Evolutionary conservation across 2,797 vertebrate genomes (phyloP), one percentile per base, ranked within the genome.

Genomic region (Syndactyla subalaris): DNA sequence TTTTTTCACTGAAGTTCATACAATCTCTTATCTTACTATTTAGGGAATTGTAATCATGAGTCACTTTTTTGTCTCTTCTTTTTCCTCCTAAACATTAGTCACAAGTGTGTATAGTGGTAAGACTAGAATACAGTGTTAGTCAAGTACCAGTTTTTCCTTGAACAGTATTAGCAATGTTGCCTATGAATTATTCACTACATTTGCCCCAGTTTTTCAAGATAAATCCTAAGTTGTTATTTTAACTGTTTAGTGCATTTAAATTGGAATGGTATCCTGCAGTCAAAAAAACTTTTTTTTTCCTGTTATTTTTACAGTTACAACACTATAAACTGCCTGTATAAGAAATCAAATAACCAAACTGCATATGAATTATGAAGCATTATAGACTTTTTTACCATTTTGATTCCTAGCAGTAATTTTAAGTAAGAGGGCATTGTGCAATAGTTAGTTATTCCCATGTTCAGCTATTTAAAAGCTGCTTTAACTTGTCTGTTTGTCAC

Each of bases 381-480:
- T 97, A 96, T 96, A 96, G 96, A 88, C 90, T 67, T 87, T 96
- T 96, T 92, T 96, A 97, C 95, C 96, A 71, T 96, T 55, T 96
- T 92, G 86, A 97, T 97, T 98, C 95, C 96, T 98, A 98, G 97
- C 97, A 95, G 98, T 98, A 98, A 97, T 96, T 98, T 98, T 98
- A 98, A 90, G 83, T 95, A 91, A 97, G 97, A 98, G 98, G 98
- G 98, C 98, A 98, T 98, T 97, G 98, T 98, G 98, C 98, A 98
- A 98, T 98, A 98, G 98, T 97, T 98, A 98, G 97, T 97, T 97
- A 97, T 97, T 97, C 97, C 97, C 96, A 78, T 97, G 96, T 98
- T 94, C 97, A 97, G 98, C 98, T 98, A 61, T 97, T 97, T 96
- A 92, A 98, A 98, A 97, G 98, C 98, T 98, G 98, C 97, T 98